Evolutionary conservation across 92 coral and sea anemone species (phyloP), one percentile per base, ranked within the genome.

Genomic region (Zoanthus gigantus): DNA sequence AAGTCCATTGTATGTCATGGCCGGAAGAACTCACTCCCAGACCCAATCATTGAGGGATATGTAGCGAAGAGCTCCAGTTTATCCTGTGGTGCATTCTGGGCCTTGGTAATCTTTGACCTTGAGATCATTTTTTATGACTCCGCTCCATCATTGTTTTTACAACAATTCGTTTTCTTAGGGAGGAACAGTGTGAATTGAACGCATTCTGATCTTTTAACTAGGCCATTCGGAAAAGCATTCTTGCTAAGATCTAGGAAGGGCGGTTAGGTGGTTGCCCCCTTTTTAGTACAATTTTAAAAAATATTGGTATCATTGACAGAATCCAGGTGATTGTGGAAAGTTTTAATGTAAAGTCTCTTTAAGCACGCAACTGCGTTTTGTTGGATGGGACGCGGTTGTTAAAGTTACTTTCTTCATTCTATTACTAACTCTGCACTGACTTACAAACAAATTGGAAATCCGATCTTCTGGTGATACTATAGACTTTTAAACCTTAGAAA

Each of bases 131-230:
- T 31, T 71, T 15, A 71, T 5, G 6, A 10, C 5, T 76, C 16
- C 86, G 47, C 47, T 82, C 75, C 63, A 82, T 12, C 42, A 31
- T 0, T 16, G 86, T 82, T 65, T 65, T 58, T 0, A 81, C 88
- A 0, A 82, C 83, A 15, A 88, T 47, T 73, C 67, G 10, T 52
- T 74, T 88, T 61, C 78, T 74, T 13, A 17, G 79, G 58, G 53
- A 74, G 12, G 88, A 75, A 58, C 74, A 66, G 47, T 88, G 91
- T 7, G 88, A 88, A 52, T 88, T 83, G 30, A 82, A 81, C 8
- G 52, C 52, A 47, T 8, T 4, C 52, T 47, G 52, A 47, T 47
- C 52, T 52, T 52, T 15, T 16, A 0, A 15, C 17, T 12, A 14
- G 63, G 63, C 90, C 90, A 9, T 69, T 56, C 16, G 71, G 78